Base-by-base conservation (phyloP, 2,888 invertebrate species). In the Heliconius cydno region DNA sequence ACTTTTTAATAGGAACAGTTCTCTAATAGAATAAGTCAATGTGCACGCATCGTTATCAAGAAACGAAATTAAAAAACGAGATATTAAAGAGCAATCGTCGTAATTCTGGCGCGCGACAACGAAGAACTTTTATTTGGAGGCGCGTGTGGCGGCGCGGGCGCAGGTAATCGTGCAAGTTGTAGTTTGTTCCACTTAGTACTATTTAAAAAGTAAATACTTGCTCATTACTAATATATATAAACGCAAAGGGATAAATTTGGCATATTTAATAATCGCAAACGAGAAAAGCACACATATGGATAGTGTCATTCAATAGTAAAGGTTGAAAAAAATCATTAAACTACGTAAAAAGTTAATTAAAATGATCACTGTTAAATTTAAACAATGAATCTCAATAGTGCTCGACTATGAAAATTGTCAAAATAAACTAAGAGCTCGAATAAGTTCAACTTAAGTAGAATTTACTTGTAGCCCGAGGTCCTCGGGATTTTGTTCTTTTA, bases 41-140 rank as follows among this genome's bases (percentile, higher is more conserved):
- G 86, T 87, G 88, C 85, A 89, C 86, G 87, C 86, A 84, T 86
- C 91, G 89, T 93, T 92, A 94, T 94, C 92, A 91, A 94, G 92
- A 93, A 94, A 94, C 92, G 92, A 93, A 94, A 94, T 94, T 93
- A 92, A 94, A 94, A 94, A 94, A 91, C 63, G 90, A 91, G 90
- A 93, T 92, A 93, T 92, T 91, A 94, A 93, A 94, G 93, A 90
- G 90, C 90, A 90, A 90, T 91, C 91, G 90, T 92, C 94, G 94
- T 94, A 94, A 94, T 92, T 94, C 94, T 93, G 92, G 91, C 94
- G 93, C 89, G 94, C 93, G 94, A 94, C 94, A 94, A 91, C 93
- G 86, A 91, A 93, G 90, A 92, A 91, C 92, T 93, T 94, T 94
- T 94, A 92, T 93, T 92, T 93, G 87, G 91, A 89, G 87, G 89